phyloP scores from a whole-genome alignment of 2,797 vertebrate species.

The Trachops cirrhosus region DNA sequence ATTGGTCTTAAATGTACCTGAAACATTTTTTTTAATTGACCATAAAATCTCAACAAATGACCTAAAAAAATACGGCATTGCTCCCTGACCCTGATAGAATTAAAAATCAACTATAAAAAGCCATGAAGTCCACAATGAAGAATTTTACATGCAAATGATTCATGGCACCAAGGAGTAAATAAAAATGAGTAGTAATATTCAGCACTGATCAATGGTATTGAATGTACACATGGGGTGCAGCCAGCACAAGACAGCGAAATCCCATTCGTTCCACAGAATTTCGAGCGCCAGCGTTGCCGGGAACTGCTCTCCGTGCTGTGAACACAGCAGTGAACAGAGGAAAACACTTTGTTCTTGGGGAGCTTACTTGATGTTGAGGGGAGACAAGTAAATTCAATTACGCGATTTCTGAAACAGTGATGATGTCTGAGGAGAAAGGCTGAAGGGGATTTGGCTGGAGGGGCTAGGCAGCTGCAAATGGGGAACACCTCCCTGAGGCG shows the following conservation, averaged over 20 bases:
- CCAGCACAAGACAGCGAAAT: not conserved
- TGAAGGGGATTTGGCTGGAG: not conserved
- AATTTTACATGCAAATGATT: not conserved
- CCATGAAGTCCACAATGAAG: not conserved
- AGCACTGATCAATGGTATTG: not conserved
- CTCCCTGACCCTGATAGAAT: not conserved
- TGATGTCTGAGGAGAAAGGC: not conserved
- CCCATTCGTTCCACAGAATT: not conserved
- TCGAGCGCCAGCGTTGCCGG: accelerated
- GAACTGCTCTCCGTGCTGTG: not conserved
- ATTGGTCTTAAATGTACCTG: not conserved
- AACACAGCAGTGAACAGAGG: not conserved
- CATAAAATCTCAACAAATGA: not conserved
- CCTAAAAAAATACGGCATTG: not conserved
- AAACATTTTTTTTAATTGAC: not conserved
- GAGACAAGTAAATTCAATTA: not conserved
- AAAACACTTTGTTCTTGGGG: not conserved
- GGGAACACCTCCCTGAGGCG: not conserved
- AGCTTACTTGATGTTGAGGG: not conserved
- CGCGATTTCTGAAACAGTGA: not conserved
- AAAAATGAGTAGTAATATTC: not conserved
- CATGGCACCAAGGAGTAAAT: not conserved
- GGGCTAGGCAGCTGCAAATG: not conserved
- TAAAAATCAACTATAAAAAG: not conserved
- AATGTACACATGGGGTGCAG: not conserved